A percentile compares a stretch with the other conserved stretches of the same genome.
Conservation (phyloP, 2,888 invertebrate species). For the Pasiphila rectangulata region DNA sequence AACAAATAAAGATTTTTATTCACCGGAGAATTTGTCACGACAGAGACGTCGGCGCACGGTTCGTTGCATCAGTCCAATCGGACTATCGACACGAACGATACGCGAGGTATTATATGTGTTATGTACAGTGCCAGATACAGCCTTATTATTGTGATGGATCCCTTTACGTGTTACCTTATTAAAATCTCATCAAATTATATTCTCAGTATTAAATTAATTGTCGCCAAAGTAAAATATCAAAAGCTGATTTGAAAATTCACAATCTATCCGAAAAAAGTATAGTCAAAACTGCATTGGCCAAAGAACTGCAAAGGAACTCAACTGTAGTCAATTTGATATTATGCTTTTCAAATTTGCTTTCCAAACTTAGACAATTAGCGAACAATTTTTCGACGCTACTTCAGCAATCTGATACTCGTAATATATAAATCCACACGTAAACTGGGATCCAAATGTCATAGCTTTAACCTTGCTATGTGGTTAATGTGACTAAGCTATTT, state of each 20-base stretch:
- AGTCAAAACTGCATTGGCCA: too few relatives aligned
- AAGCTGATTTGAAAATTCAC: too few relatives aligned
- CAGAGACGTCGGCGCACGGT: slow-evolving; percentile 72
- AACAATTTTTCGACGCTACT: too few relatives aligned
- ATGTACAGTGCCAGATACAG: slow-evolving; percentile 14
- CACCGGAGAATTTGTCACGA: slow-evolving; percentile 35
- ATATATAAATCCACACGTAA: slow-evolving; percentile 17
- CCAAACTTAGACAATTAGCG: too few relatives aligned
- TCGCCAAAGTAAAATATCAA: too few relatives aligned
- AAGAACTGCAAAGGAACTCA: too few relatives aligned
- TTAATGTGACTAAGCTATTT: slow-evolving; percentile 29
- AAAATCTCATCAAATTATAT: too few relatives aligned
- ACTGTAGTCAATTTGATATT: too few relatives aligned
- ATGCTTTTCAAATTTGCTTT: too few relatives aligned
- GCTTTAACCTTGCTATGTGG: slow-evolving; percentile 29
- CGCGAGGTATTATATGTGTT: slow-evolving; percentile 48
- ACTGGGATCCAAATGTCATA: slow-evolving; percentile 23
- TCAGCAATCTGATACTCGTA: too few relatives aligned
- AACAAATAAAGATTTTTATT: slow-evolving; percentile 25
- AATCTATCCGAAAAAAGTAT: too few relatives aligned
- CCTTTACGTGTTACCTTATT: slow-evolving; percentile 24
- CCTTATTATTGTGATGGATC: slow-evolving; percentile 22
- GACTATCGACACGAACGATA: slow-evolving; percentile 53
- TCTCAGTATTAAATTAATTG: too few relatives aligned
- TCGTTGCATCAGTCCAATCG: slow-evolving; percentile 73